These are phyloP conservation scores for Calonectris borealis DNA, from an alignment of 2,113 vertebrate genomes.

Conservation along the genomic window DNA sequence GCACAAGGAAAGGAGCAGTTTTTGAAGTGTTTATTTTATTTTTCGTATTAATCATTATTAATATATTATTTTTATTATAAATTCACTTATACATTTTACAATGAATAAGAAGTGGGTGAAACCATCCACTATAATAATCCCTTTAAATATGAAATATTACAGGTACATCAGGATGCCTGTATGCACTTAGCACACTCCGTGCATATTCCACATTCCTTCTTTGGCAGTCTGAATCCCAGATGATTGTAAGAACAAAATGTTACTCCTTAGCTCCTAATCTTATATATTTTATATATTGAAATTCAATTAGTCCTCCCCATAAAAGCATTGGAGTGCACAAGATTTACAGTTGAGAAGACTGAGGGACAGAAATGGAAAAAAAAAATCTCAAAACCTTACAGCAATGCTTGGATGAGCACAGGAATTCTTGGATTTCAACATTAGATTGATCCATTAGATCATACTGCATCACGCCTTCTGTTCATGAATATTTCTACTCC, in stretches of 20 bases:
- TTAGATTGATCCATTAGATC: background rate
- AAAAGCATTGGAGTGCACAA: background rate
- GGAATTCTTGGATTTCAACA: background rate
- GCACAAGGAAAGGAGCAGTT: background rate
- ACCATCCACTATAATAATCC: background rate
- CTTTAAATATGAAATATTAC: background rate
- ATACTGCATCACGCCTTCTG: background rate
- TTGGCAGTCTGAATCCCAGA: background rate
- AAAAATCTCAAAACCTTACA: background rate
- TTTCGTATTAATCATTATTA: background rate
- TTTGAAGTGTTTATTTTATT: background rate
- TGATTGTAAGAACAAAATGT: background rate
- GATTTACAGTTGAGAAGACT: background rate
- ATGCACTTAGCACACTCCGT: background rate
- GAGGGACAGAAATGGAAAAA: background rate
- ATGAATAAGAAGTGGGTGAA: background rate
- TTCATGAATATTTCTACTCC: conserved; percentile 34
- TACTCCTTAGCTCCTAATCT: background rate
- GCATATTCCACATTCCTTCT: background rate
- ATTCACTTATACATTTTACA: background rate
- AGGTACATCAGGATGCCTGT: background rate
- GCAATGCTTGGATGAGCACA: background rate
- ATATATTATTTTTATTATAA: background rate
- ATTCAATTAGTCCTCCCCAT: background rate
- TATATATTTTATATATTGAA: background rate